A percentile compares a stretch with the other conserved stretches of the same genome.
Conservation (phyloP, 2,797 vertebrate genomes). For the Pitangus sulphuratus region DNA sequence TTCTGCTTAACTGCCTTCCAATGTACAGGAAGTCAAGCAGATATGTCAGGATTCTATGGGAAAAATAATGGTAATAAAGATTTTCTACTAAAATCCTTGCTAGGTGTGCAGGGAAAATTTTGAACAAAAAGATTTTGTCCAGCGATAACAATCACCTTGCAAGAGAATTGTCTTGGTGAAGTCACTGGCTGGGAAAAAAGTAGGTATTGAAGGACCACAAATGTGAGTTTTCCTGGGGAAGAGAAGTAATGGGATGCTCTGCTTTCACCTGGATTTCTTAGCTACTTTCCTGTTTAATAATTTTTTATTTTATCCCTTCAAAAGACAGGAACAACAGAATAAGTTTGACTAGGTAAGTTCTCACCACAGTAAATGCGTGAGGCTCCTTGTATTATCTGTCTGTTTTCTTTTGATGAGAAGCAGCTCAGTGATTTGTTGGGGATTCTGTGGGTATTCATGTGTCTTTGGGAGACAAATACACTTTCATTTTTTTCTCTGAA, state of each 20-base stretch:
- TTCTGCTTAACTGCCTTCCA: background rate
- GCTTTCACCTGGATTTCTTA: background rate
- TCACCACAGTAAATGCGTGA: background rate
- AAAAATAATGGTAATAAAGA: background rate
- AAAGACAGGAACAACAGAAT: background rate
- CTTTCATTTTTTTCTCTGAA: background rate
- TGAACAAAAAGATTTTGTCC: background rate
- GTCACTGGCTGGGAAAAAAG: background rate
- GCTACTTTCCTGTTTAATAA: background rate
- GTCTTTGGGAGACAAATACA: background rate
- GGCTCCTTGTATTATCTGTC: background rate
- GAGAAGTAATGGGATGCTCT: background rate
- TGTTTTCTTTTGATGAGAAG: background rate
- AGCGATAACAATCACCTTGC: background rate
- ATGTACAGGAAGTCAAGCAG: background rate
- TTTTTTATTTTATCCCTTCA: background rate
- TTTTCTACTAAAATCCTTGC: background rate
- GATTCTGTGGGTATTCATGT: background rate
- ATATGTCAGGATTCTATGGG: background rate
- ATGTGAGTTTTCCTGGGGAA: background rate
- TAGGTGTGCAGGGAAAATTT: background rate
- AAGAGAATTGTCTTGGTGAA: background rate
- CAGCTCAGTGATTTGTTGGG: background rate
- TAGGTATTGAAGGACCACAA: background rate
- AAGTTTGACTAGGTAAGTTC: background rate